Base-by-base conservation (phyloP, 2,888 invertebrate genomes). In the Rhingia campestris region DNA sequence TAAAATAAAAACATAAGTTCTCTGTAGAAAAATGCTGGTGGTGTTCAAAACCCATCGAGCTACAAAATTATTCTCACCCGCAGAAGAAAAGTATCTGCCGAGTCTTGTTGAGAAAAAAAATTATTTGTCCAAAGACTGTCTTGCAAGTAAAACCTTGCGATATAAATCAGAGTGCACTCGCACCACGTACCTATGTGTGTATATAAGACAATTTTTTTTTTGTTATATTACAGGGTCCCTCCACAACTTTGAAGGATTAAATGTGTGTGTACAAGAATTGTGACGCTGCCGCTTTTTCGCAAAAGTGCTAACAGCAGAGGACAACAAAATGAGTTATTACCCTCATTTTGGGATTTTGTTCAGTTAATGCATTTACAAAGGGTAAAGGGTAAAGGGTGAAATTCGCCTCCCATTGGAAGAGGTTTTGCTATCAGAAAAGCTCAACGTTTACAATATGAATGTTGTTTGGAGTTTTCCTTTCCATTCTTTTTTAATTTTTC, bases 241-340 rank as follows among this genome's bases (percentile, higher is more conserved):
- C 22, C 22, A 47, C 33, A 53, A 47, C 58, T 45, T 51, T 58
- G n/a, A 30, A 54, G 74, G 81, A 81, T 76, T 81, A 76, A 76
- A 22, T 22, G 81, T 76, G 76, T 73, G 66, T 81, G 61, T 53
- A 63, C 63, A 64, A 54, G 51, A 63, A 43, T 54, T 49, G 72
- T 72, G 61, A 67, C 66, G 79, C 10, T 67, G 59, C 72, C 56
- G 59, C 72, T 54, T 67, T 73, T 67, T 59, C 14, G 54, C 45
- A 39, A 49, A 45, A 70, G 74, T 73, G 64, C 77, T 74, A 79
- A 84, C 73, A 74, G 53, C 69, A 43, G 64, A 77, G 79, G 69
- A 79, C 79, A 84, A 84, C 79, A 69, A 84, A 79, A 79, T 84
- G 84, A 84, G 69, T 84, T 84, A 84, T 84, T 74, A 70, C 79